These are phyloP conservation scores for Gymnopithys bicolor DNA, from an alignment of 2,797 vertebrate genomes.

Conservation along the genomic window DNA sequence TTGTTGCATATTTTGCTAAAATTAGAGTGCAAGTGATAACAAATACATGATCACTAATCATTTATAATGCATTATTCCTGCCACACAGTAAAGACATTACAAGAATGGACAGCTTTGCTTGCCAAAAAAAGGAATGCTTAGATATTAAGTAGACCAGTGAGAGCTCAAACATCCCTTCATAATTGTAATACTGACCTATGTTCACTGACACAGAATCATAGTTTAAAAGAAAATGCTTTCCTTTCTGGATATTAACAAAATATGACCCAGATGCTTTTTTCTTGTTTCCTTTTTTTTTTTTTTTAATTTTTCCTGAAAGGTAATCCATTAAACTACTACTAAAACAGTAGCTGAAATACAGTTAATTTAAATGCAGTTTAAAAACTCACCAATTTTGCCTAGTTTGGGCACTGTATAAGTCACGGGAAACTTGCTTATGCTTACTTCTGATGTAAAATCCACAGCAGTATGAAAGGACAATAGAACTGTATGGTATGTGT, in stretches of 20 bases:
- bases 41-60: slow-evolving; percentile 53
- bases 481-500: slow-evolving; percentile 68
- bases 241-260: slow-evolving; percentile 1
- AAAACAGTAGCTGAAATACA: slow-evolving; percentile 10
- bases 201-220: background rate
- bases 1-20: slow-evolving; percentile 62
- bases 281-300: no score
- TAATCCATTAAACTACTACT: background rate
- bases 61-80: slow-evolving; percentile 52
- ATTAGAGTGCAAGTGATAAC: slow-evolving; percentile 58
- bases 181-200: slow-evolving; percentile 44
- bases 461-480: slow-evolving; percentile 57
- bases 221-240: background rate
- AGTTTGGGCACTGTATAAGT: background rate
- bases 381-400: slow-evolving; percentile 3
- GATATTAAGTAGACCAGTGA: background rate
- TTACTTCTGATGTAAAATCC: slow-evolving; percentile 54
- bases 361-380: slow-evolving; percentile 9
- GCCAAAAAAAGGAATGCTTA: slow-evolving; percentile 19
- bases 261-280: background rate
- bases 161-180: slow-evolving; percentile 26
- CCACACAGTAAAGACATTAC: slow-evolving; percentile 3
- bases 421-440: slow-evolving; percentile 13
- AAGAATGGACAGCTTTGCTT: slow-evolving; percentile 34
- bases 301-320: background rate